phyloP scores from a whole-genome alignment of 2,113 vertebrate species.

The Seriola rivoliana region DNA sequence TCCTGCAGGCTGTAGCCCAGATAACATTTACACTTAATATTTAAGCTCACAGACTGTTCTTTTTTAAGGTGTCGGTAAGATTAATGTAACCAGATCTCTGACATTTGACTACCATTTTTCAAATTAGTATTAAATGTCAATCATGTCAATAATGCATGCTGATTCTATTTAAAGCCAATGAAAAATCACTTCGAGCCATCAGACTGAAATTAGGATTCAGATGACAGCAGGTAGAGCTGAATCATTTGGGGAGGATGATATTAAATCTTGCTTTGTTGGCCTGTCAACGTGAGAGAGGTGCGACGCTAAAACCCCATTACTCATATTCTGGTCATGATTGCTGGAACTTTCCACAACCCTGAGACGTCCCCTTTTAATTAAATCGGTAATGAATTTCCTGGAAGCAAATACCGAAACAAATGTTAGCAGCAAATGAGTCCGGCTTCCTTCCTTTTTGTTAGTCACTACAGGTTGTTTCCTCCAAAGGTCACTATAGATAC shows the following conservation, averaged over 20 bases:
- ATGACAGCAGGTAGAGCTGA: constrained; percentile 29
- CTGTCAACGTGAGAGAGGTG: constrained; percentile 32
- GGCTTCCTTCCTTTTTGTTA: constrained; percentile 2
- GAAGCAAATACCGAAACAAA: constrained; percentile 52
- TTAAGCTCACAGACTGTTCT: constrained; percentile 9
- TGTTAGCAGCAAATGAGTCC: constrained; percentile 21
- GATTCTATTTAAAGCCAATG: constrained; percentile 27
- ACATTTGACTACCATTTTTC: constrained; percentile 53
- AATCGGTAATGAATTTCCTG: constrained; percentile 64
- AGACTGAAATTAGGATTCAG: constrained; percentile 45
- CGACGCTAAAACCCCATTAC: constrained; percentile 42
- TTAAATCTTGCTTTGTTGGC: constrained; percentile 53
- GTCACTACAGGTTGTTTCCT: constrained; percentile 13
- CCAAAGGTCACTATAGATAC: neutral
- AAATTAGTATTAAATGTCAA: constrained; percentile 60
- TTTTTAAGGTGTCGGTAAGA: constrained; percentile 20
- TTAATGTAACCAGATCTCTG: constrained; percentile 47
- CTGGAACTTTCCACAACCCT: constrained; percentile 48
- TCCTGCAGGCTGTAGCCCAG: neutral
- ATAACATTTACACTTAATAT: constrained; percentile 28
- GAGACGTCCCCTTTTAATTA: constrained; percentile 59
- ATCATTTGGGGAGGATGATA: constrained; percentile 35
- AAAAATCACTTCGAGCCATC: constrained; percentile 35
- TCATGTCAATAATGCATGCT: constrained; percentile 17
- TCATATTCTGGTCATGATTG: constrained; percentile 68